Percentiles rank a stretch among this genome's conserved stretches.
These are phyloP conservation scores for Caenorhabditis sinica DNA, from an alignment of 2,888 invertebrate species.

Conservation along the genomic window DNA sequence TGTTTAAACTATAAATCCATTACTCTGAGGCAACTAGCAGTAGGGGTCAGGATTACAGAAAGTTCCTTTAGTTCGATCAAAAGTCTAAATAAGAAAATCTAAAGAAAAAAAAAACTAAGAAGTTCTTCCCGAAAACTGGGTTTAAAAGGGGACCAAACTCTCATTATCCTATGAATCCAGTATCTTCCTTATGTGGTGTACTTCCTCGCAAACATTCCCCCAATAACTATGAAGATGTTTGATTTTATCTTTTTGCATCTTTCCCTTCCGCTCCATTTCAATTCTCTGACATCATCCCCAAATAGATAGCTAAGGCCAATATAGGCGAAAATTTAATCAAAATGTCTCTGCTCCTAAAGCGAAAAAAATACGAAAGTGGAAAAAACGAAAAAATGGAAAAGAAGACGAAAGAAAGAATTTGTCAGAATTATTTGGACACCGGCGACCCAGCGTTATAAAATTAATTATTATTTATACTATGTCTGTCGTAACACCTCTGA, in stretches of 20 bases:
- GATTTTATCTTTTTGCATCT: conserved; percentile 16
- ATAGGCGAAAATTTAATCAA: conserved; percentile 42
- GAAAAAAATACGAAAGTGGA: background rate
- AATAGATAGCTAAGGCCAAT: conserved; percentile 1
- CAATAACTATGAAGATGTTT: conserved; percentile 6
- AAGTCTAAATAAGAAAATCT: too few species aligned
- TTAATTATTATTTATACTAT: conserved; percentile 10
- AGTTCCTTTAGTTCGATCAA: too few species aligned
- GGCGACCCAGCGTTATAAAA: background rate
- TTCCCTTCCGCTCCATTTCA: background rate
- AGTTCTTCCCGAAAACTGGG: too few species aligned
- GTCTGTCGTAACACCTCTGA: conserved; percentile 11
- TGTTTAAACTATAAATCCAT: too few species aligned
- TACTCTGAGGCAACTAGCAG: too few species aligned
- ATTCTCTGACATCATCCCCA: conserved; percentile 18
- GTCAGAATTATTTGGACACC: background rate
- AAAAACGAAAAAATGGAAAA: conserved; percentile 1
- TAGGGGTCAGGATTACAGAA: too few species aligned
- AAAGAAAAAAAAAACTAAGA: too few species aligned
- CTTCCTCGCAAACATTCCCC: background rate
- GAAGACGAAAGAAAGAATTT: too few species aligned
- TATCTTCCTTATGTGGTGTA: background rate
- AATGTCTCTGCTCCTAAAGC: conserved; percentile 24
- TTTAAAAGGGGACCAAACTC: too few species aligned
- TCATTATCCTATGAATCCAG: background rate